Evolutionary conservation across 2,113 vertebrate genomes (phyloP), one percentile per base, ranked within the genome.

Genomic region (Cheirogaleus medius): DNA sequence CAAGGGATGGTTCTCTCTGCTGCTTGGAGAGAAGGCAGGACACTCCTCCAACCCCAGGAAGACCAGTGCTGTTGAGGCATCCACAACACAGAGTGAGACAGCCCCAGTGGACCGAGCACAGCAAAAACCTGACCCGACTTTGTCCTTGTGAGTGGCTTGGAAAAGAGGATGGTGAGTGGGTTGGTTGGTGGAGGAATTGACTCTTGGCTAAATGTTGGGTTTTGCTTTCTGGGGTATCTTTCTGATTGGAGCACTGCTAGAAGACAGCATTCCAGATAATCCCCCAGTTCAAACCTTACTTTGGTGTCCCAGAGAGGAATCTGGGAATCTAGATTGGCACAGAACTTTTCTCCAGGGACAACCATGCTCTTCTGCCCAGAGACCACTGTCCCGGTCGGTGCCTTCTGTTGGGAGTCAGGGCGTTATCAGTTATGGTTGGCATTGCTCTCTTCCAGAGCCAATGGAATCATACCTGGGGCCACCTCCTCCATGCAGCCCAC

Each of bases 381-480:
- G 71, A 74, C 20, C 37, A 10, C 52, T 34, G 25, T 56, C 23
- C 47, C 9, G 4, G 0, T 13, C 9, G 4, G 0, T 13, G 25
- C 14, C 4, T 69, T 42, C 71, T 76, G 3, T 1, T 13, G 18
- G 25, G 23, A 63, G 5, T 8, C 13, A 15, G 54, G 2, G 3
- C 11, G 0, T 20, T 9, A 3, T 69, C 56, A 64, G 54, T 63
- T 71, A 21, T 34, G 1, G 7, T 27, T 60, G 74, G 18, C 69
- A 23, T 73, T 58, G 21, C 27, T 86, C 29, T 42, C 39, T 60
- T 3, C 1, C 29, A 84, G 56, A 73, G 18, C 49, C 23, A 69
- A 23, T 12, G 44, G 69, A 71, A 25, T 10, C 39, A 32, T 8
- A 37, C 14, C 32, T 23, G 63, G 12, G 42, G 47, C 34, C 3